Evolutionary conservation across 2,113 vertebrate species (phyloP).

Genomic region (Actenoides hombroni): DNA sequence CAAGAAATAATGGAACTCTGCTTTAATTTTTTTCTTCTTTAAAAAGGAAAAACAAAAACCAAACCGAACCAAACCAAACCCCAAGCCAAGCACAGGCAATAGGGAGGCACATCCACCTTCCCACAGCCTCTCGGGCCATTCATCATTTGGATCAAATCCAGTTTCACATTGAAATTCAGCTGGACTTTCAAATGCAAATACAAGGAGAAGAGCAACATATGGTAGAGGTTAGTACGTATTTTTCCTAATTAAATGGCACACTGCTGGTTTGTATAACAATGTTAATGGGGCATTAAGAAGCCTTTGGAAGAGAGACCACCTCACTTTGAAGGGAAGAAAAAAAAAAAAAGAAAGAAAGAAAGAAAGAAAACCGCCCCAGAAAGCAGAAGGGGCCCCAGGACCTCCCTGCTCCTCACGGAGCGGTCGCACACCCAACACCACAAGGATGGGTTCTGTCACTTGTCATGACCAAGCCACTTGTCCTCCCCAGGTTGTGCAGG

Average conservation of each 20-base stretch:
- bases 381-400: constrained; percentile 17
- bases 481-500: background rate
- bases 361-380: background rate
- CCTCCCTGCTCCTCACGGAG: fast-evolving
- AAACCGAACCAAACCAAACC: no score
- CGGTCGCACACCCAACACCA: background rate
- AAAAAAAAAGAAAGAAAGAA: no score
- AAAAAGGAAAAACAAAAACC: background rate
- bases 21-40: background rate
- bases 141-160: constrained; percentile 70
- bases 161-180: constrained; percentile 67
- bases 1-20: background rate
- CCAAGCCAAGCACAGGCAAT: background rate
- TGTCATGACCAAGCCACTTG: background rate
- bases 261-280: constrained; percentile 73
- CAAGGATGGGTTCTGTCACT: background rate
- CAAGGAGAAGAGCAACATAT: constrained; percentile 67
- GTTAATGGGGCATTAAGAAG: constrained; percentile 60
- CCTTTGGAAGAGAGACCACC: constrained; percentile 35
- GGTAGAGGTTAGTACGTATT: constrained; percentile 70
- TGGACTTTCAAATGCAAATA: constrained; percentile 75
- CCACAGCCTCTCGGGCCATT: constrained; percentile 43
- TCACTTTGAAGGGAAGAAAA: background rate
- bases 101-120: constrained; percentile 43
- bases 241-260: constrained; percentile 70